A percentile compares a stretch with the other conserved stretches of the same genome.
Conservation (phyloP, 2,113 vertebrate species). For the Pycnonotus jocosus region DNA sequence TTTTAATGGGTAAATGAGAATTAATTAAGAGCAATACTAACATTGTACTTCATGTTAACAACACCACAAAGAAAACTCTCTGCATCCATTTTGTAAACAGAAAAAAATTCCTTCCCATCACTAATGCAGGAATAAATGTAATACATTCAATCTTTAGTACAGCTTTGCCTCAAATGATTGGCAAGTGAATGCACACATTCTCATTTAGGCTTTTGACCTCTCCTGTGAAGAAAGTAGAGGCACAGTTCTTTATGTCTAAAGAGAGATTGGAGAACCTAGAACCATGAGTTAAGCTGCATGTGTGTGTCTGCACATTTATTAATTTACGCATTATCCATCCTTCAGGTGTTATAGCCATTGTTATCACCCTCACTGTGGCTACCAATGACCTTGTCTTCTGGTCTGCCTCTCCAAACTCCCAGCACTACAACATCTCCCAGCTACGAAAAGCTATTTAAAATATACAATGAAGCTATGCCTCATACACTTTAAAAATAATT, state of each 20-base stretch:
- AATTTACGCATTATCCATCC: not conserved
- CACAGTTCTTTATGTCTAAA: not conserved
- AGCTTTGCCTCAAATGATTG: not conserved
- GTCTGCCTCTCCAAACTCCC: not conserved
- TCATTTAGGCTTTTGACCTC: not conserved
- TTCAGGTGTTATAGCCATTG: not conserved
- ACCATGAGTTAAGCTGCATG: not conserved
- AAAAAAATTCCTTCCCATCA: not conserved
- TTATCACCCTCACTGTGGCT: not conserved
- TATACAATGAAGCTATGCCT: not conserved
- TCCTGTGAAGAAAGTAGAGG: not conserved
- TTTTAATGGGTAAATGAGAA: not conserved
- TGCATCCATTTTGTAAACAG: not conserved
- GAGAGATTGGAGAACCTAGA: not conserved
- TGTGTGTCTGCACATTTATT: not conserved
- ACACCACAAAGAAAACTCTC: not conserved
- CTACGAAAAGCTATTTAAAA: not conserved
- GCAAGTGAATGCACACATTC: not conserved
- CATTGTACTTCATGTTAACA: not conserved
- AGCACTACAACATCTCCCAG: not conserved
- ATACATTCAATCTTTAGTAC: not conserved
- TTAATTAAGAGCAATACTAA: not conserved
- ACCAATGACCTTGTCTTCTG: not conserved
- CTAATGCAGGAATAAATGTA: not conserved
- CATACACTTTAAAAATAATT: not conserved